These are phyloP conservation scores for Orchesella cincta DNA, from an alignment of 1,140 invertebrate species.

Conservation along the genomic window DNA sequence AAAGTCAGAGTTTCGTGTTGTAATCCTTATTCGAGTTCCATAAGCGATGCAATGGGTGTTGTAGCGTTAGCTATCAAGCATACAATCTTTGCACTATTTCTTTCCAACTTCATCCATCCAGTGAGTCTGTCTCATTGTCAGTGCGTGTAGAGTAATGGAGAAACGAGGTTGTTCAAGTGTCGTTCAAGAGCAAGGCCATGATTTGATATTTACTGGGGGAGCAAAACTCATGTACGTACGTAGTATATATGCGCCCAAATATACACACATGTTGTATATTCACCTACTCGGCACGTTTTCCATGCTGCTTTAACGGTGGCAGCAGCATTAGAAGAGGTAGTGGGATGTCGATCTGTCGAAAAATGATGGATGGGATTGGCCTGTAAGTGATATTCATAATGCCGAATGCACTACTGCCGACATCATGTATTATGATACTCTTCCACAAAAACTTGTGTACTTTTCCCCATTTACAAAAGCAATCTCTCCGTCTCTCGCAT, in stretches of 20 bases:
- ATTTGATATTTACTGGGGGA: too few relatives aligned
- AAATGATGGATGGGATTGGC: conserved; percentile 25
- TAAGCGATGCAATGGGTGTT: too few relatives aligned
- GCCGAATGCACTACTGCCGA: background rate
- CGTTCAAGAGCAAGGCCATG: background rate
- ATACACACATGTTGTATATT: too few relatives aligned
- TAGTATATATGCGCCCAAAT: too few relatives aligned
- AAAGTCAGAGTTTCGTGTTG: background rate
- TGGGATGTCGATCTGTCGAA: conserved; percentile 28
- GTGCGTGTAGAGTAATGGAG: too few relatives aligned
- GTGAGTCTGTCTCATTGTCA: too few relatives aligned
- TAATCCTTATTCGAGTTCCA: too few relatives aligned
- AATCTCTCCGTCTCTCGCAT: too few relatives aligned
- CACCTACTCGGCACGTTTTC: conserved; percentile 1
- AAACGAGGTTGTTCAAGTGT: conserved; percentile 12
- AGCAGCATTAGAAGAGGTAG: background rate
- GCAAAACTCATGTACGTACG: too few relatives aligned
- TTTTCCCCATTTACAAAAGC: too few relatives aligned
- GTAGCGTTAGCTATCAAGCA: background rate
- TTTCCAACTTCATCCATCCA: too few relatives aligned
- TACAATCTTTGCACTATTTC: too few relatives aligned
- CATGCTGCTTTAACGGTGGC: background rate
- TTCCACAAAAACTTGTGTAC: background rate
- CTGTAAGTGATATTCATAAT: conserved; percentile 13
- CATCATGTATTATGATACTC: background rate